These are phyloP conservation scores for Ochotona princeps DNA, from an alignment of 2,113 vertebrate species.

Conservation along the genomic window DNA sequence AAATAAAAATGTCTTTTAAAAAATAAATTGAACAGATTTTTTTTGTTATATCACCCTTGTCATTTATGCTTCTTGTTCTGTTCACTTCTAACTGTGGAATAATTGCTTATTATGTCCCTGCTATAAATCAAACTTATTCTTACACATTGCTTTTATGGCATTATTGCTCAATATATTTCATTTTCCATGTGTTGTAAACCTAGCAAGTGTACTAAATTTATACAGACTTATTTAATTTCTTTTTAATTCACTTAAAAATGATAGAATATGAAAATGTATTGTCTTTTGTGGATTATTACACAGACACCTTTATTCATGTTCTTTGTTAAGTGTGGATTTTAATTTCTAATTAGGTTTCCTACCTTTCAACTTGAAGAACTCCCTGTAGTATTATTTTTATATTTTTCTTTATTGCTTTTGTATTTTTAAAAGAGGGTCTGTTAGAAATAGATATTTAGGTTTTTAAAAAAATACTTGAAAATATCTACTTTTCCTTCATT, in stretches of 20 bases:
- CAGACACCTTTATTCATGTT: neutral
- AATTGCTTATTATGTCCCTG: neutral
- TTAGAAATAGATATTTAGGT: neutral
- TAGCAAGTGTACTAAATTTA: neutral
- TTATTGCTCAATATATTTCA: neutral
- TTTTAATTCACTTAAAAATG: neutral
- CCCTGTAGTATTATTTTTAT: neutral
- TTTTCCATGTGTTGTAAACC: neutral
- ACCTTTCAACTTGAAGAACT: neutral
- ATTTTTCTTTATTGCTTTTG: neutral
- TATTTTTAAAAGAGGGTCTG: neutral
- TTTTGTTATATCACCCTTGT: neutral
- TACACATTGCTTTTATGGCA: neutral
- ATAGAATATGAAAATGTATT: neutral
- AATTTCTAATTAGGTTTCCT: neutral
- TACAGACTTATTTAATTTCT: neutral
- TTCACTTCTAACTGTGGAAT: slow-evolving; percentile 2
- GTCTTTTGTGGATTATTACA: neutral
- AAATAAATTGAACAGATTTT: neutral
- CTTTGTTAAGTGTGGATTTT: neutral
- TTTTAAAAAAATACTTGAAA: neutral
- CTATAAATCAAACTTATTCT: neutral
- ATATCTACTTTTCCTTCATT: neutral
- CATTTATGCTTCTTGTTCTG: neutral
- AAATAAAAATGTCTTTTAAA: too few relatives aligned